Conservation (phyloP, 1,140 invertebrate species). For the Orchesella cincta region DNA sequence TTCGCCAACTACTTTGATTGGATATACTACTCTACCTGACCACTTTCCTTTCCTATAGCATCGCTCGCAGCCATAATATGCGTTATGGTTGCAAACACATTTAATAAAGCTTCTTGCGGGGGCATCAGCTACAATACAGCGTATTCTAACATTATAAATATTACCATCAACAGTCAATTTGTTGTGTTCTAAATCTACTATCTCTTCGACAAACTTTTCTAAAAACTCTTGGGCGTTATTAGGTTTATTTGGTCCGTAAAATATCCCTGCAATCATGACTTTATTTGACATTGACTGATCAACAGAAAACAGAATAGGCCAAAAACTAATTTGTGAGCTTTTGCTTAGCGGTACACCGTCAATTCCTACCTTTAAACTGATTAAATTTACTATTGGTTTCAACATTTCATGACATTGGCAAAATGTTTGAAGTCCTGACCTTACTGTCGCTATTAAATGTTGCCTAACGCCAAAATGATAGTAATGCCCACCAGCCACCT, state of each 20-base stretch:
- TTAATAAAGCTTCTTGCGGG: conserved; percentile 42
- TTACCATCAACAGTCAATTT: conserved; percentile 26
- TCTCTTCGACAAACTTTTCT: conserved; percentile 28
- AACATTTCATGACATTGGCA: neutral
- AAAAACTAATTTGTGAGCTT: conserved; percentile 23
- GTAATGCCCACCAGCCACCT: neutral
- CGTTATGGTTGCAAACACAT: conserved; percentile 52
- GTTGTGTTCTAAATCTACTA: conserved; percentile 10
- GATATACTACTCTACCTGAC: conserved; percentile 50
- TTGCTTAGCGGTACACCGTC: conserved; percentile 28
- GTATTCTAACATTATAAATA: conserved; percentile 17
- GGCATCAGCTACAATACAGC: conserved; percentile 41
- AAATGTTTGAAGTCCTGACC: neutral
- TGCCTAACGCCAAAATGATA: neutral
- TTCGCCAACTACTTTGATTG: neutral
- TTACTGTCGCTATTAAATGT: neutral
- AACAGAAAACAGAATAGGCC: conserved; percentile 31
- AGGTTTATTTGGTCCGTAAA: conserved; percentile 6
- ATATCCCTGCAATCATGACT: conserved; percentile 21
- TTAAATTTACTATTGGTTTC: neutral
- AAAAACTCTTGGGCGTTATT: neutral
- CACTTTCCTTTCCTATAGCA: conserved; percentile 52
- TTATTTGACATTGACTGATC: neutral
- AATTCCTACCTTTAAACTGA: conserved; percentile 23
- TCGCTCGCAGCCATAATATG: conserved; percentile 55